Evolutionary conservation across 2,797 vertebrate genomes (phyloP).

Genomic region (Arnoldichthys spilopterus): DNA sequence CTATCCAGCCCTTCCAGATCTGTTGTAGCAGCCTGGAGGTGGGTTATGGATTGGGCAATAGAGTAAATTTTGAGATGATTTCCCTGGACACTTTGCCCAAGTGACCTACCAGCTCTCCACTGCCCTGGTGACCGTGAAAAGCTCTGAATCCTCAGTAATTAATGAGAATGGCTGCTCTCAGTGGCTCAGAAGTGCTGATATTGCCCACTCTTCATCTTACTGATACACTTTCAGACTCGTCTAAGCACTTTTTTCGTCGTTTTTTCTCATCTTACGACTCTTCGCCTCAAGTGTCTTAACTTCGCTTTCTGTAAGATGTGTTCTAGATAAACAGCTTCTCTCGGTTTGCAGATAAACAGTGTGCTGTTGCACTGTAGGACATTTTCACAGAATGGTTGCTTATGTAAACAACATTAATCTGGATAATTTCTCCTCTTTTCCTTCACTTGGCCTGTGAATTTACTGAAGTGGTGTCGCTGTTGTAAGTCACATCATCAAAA

Average conservation of each 20-base stretch:
- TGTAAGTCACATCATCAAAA: slow-evolving; percentile 24
- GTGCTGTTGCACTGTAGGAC: slow-evolving; percentile 20
- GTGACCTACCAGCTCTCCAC: slow-evolving; percentile 26
- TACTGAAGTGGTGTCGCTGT: slow-evolving; percentile 1
- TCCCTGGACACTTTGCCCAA: slow-evolving; percentile 46
- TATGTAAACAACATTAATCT: slow-evolving; percentile 44
- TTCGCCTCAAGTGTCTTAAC: slow-evolving; percentile 23
- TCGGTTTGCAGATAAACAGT: slow-evolving; percentile 22
- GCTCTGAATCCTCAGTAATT: slow-evolving; percentile 44
- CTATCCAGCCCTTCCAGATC: slow-evolving; percentile 16
- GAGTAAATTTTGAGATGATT: slow-evolving; percentile 47
- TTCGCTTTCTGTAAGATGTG: slow-evolving; percentile 21
- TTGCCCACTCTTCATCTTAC: slow-evolving; percentile 25
- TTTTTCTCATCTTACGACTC: background rate
- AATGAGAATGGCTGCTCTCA: slow-evolving; percentile 41
- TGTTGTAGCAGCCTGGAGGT: slow-evolving; percentile 22
- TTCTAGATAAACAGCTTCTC: slow-evolving; percentile 35
- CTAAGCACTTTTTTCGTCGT: background rate
- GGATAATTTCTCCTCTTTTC: slow-evolving; percentile 22
- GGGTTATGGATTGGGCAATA: slow-evolving; percentile 49
- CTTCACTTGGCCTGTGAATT: background rate
- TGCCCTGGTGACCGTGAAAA: slow-evolving; percentile 27
- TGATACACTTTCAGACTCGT: slow-evolving; percentile 35
- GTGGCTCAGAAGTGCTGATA: slow-evolving; percentile 37
- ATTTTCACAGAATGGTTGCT: slow-evolving; percentile 37